Evolutionary conservation across 2,797 vertebrate species (phyloP).

Genomic region (Tapera naevia): DNA sequence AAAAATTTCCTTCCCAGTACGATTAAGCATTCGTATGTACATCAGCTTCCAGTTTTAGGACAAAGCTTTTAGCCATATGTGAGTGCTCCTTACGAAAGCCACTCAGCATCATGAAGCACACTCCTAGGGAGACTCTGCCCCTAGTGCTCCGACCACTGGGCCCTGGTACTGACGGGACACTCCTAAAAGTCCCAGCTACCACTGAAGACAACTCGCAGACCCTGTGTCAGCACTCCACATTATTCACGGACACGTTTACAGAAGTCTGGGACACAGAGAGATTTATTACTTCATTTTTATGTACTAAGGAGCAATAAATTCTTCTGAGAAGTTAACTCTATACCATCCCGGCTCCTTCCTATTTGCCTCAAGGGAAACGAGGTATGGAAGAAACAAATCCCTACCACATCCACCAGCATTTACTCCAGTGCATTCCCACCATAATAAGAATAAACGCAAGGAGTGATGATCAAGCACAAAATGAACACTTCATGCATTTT

Average conservation of each 20-base stretch:
- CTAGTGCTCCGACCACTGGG: rapidly evolving
- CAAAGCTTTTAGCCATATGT: not conserved
- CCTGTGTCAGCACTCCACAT: not conserved
- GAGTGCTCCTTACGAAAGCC: not conserved
- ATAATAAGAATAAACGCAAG: not conserved
- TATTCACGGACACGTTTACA: not conserved
- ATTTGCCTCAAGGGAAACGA: not conserved
- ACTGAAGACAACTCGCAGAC: not conserved
- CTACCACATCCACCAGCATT: not conserved
- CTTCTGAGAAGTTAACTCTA: not conserved
- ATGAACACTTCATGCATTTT: constrained; percentile 79
- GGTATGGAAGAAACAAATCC: not conserved
- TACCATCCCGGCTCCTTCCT: not conserved
- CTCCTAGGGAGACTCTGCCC: not conserved
- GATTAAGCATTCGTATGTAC: not conserved
- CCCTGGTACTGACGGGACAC: rapidly evolving
- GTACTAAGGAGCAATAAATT: not conserved
- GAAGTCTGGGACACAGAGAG: not conserved
- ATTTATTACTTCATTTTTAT: not conserved
- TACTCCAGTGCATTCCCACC: not conserved
- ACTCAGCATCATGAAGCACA: rapidly evolving
- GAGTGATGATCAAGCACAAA: constrained; percentile 73
- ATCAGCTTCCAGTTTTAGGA: constrained; percentile 13
- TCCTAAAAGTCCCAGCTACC: not conserved
- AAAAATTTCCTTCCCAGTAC: constrained; percentile 36